These are phyloP conservation scores for Fregetta grallaria DNA, from an alignment of 2,113 vertebrate species.

Conservation along the genomic window DNA sequence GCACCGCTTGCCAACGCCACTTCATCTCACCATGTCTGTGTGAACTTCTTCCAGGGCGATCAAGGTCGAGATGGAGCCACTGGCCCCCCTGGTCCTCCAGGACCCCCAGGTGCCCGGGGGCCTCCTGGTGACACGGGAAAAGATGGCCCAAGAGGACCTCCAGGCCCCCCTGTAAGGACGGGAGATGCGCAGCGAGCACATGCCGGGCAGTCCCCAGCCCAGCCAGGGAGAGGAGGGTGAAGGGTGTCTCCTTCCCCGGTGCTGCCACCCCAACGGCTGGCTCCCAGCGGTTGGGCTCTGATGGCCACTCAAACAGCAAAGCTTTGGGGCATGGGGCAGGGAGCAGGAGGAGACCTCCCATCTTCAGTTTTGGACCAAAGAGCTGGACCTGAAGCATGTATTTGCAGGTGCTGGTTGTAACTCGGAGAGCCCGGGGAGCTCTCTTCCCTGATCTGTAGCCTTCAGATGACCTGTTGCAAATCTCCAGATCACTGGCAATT, in stretches of 20 bases:
- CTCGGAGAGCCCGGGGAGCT: neutral
- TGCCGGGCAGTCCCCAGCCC: neutral
- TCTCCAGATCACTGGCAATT: neutral
- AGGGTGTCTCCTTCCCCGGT: neutral
- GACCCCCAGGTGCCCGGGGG: conserved; percentile 87
- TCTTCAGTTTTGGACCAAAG: neutral
- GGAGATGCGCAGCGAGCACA: neutral
- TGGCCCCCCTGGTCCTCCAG: conserved; percentile 89
- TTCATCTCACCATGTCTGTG: conserved; percentile 25
- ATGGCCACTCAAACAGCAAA: neutral
- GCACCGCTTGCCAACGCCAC: accelerated
- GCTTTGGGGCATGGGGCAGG: neutral
- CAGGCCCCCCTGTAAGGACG: conserved; percentile 84
- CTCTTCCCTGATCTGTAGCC: neutral
- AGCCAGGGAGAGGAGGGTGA: neutral
- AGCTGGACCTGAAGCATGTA: neutral
- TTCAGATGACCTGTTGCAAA: neutral
- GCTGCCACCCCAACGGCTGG: neutral
- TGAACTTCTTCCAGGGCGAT: conserved; percentile 84
- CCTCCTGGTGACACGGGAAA: conserved; percentile 93
- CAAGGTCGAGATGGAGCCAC: conserved; percentile 87
- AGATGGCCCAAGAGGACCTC: conserved; percentile 86
- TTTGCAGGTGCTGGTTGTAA: neutral
- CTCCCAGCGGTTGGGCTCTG: neutral
- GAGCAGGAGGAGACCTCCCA: neutral